Conservation (phyloP, 1,140 invertebrate genomes). For the Calliphora vicina region DNA sequence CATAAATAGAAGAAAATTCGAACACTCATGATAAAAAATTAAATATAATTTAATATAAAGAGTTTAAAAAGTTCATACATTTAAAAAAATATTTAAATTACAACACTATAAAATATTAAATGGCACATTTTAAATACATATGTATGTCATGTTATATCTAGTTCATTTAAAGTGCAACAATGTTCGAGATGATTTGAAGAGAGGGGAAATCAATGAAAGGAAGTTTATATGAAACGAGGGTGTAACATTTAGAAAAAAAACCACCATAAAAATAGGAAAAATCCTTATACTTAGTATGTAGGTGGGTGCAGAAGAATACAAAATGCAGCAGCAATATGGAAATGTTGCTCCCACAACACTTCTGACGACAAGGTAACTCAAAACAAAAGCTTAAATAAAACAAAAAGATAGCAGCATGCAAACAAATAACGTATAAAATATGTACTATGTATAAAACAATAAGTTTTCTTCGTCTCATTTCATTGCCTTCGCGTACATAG, state of each 20-base stretch:
- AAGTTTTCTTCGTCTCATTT: not conserved
- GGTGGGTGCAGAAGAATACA: not conserved
- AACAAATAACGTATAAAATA: not conserved
- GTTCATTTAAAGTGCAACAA: constrained; percentile 28
- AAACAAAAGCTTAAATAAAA: not conserved
- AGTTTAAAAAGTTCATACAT: not conserved
- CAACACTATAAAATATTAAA: not conserved
- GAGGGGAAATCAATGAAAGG: not conserved
- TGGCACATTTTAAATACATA: not conserved
- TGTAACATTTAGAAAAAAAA: not conserved
- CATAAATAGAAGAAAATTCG: not conserved
- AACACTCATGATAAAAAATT: not conserved
- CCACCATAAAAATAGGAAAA: not conserved
- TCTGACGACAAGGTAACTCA: not conserved
- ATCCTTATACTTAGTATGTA: too few relatives aligned
- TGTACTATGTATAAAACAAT: too few relatives aligned
- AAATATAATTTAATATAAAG: not conserved
- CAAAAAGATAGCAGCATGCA: constrained; percentile 32
- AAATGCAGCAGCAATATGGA: constrained; percentile 37
- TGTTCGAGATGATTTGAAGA: not conserved
- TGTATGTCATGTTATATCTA: not conserved
- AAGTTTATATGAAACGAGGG: not conserved
- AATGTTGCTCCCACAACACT: not conserved
- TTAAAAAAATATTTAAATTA: not conserved
- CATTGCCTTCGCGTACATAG: not conserved